Evolutionary conservation across 92 coral and sea anemone genomes (phyloP), one percentile per base, ranked within the genome.

Genomic region (Umimayanthus chanpuru): DNA sequence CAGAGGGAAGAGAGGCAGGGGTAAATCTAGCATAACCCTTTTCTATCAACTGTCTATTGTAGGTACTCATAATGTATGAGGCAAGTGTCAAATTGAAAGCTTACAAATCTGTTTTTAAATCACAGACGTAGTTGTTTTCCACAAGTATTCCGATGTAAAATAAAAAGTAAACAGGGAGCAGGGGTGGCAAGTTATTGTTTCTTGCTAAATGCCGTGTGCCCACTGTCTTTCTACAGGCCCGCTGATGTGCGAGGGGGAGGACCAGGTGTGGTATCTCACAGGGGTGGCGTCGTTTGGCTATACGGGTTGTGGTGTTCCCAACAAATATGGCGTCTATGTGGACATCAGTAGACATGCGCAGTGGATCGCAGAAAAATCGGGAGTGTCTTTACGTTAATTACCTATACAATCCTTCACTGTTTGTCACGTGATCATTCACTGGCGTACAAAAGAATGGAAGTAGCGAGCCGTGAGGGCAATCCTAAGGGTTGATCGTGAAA

Each of bases 221-320:
- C 43, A 10, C 72, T 50, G 25, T 25, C 26, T 67, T 38, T 43
- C 75, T 61, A 29, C 87, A 97, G 99, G 99, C 36, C 99, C 99
- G 18, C 86, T 97, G 93, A 89, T 97, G 96, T 95, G 98, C 79
- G 90, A 97, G 80, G 96, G 93, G 56, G 88, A 79, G 5, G 95
- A 81, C 18, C 84, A 85, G 64, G 96, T 90, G 86, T 97, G 99
- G 99, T 97, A 77, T 73, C 86, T 95, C 4, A 93, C 98, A 6
- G 99, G 99, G 11, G 94, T 97, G 64, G 95, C 99, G 26, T 97
- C 99, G 10, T 97, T 95, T 90, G 99, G 99, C 58, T 95, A 97
- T 84, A 85, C 78, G 0, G 98, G 94, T 18, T 97, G 99, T 76
- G 99, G 98, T 53, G 89, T 94, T 18, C 95, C 99, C 12, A 64